phyloP scores from a whole-genome alignment of 2,797 vertebrate genomes.

The Falco rusticolus region DNA sequence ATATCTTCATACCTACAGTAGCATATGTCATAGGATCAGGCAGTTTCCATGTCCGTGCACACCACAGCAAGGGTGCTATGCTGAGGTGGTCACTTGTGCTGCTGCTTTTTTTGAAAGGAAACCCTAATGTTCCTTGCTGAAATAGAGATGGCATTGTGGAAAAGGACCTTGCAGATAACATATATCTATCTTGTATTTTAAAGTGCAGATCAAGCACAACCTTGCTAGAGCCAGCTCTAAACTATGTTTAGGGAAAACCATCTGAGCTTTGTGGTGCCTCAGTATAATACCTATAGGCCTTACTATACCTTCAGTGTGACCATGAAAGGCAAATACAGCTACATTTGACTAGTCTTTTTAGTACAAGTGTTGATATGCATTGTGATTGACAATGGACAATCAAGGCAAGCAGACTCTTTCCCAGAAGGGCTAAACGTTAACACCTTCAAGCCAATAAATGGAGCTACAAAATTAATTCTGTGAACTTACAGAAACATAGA shows the following conservation, averaged over 20 bases:
- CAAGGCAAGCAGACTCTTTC: neutral
- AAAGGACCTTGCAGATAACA: neutral
- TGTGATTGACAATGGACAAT: neutral
- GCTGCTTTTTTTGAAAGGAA: neutral
- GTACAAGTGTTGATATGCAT: neutral
- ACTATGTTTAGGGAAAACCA: neutral
- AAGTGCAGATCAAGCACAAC: neutral
- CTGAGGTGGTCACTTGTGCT: neutral
- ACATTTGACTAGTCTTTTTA: neutral
- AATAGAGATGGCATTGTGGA: neutral
- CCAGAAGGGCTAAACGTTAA: neutral
- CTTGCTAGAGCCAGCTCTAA: neutral
- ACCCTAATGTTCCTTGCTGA: neutral
- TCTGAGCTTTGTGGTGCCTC: neutral
- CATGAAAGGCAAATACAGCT: neutral
- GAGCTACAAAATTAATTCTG: neutral
- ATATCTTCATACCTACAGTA: neutral
- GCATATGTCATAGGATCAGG: neutral
- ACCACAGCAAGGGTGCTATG: neutral
- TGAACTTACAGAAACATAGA: neutral
- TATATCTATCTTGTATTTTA: neutral
- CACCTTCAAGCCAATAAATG: neutral
- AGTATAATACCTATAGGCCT: neutral
- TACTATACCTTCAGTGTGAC: neutral
- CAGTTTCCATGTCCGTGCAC: neutral